Conservation (phyloP, 2,113 vertebrate species). For the Mugil cephalus region DNA sequence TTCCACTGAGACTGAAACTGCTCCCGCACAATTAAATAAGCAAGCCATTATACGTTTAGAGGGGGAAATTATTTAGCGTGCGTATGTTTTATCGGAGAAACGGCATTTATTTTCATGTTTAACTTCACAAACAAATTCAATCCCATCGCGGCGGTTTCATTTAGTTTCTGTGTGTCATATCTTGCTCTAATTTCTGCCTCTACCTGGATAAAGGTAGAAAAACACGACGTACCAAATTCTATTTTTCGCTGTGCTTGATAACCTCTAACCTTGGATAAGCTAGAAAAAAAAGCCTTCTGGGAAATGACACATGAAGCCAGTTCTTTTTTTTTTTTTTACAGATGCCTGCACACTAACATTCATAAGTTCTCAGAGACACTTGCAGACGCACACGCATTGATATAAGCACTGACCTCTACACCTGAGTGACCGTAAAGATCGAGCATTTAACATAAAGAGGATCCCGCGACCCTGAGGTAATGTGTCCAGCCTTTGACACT, state of each 20-base stretch:
- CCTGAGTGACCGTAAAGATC: conserved; percentile 31
- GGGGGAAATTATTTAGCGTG: background rate
- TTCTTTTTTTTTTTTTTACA: conserved; percentile 62
- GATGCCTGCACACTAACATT: conserved; percentile 56
- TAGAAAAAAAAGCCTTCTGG: conserved; percentile 63
- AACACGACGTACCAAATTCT: conserved; percentile 59
- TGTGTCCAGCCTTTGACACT: conserved; percentile 35
- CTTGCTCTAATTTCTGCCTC: conserved; percentile 50
- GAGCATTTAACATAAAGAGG: conserved; percentile 57
- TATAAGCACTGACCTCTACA: conserved; percentile 47
- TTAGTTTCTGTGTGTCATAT: conserved; percentile 27
- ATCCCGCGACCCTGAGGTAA: conserved; percentile 58
- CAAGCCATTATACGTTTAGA: background rate
- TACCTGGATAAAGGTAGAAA: conserved; percentile 41
- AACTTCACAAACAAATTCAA: too few species aligned
- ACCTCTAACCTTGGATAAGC: conserved; percentile 72
- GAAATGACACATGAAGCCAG: conserved; percentile 69
- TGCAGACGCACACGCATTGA: conserved; percentile 13
- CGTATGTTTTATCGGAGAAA: too few species aligned
- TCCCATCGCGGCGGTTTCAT: background rate
- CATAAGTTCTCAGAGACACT: conserved; percentile 13
- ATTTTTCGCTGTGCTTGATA: conserved; percentile 63
- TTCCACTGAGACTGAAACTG: conserved; percentile 3
- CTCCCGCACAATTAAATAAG: background rate
- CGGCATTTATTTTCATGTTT: too few species aligned